Evolutionary conservation across 2,113 vertebrate species (phyloP).

Genomic region (Grantiella picta): DNA sequence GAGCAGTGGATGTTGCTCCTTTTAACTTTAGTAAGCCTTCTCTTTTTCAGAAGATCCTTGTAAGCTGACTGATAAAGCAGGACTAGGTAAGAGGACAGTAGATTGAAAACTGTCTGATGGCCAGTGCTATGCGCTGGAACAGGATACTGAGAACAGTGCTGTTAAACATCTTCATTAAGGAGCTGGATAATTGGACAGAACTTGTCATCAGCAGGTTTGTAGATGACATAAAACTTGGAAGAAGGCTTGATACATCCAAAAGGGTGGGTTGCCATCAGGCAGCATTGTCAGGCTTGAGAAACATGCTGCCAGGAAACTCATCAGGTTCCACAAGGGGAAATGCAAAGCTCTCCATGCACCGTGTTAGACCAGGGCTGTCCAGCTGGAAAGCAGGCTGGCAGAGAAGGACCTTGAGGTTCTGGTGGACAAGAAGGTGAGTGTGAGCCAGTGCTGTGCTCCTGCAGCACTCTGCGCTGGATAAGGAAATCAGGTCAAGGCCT

Average conservation of each 20-base stretch:
- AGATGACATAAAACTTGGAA: neutral
- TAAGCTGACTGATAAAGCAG: neutral
- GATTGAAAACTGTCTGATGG: neutral
- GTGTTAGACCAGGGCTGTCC: neutral
- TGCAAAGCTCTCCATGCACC: neutral
- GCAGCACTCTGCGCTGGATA: neutral
- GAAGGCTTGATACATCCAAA: neutral
- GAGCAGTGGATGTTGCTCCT: neutral
- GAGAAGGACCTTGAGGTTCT: neutral
- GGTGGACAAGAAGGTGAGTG: neutral
- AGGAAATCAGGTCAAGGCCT: neutral
- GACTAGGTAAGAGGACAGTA: neutral
- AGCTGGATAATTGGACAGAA: neutral
- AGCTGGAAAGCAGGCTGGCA: neutral
- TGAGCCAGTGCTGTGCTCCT: neutral
- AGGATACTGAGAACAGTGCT: no score
- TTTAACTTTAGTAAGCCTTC: neutral
- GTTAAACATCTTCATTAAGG: neutral
- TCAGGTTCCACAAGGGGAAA: neutral
- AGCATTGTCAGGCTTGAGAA: neutral
- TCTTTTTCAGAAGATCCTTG: neutral
- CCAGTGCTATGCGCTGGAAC: neutral
- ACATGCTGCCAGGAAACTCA: neutral
- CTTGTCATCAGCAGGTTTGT: neutral
- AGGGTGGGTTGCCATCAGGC: neutral